These are phyloP conservation scores for Hydrocynus forskahlii DNA, from an alignment of 2,797 vertebrate species.

Conservation along the genomic window DNA sequence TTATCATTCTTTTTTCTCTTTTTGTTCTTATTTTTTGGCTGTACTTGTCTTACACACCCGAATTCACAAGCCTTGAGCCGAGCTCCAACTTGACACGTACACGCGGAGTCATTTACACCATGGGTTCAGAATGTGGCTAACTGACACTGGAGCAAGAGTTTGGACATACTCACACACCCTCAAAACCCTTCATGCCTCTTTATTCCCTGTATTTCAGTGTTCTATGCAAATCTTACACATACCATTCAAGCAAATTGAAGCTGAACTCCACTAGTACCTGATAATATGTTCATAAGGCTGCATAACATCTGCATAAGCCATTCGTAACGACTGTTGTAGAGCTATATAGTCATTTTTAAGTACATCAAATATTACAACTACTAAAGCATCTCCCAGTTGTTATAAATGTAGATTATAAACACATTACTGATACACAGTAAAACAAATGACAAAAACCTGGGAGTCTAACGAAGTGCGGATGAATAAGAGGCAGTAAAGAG, in stretches of 20 bases:
- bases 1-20: too few relatives aligned
- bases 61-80: background rate
- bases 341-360: too few relatives aligned
- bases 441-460: background rate
- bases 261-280: background rate
- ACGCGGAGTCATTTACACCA: constrained; percentile 37
- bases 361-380: too few relatives aligned
- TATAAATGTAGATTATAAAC: background rate
- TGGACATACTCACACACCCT: background rate
- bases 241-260: too few relatives aligned
- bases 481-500: background rate
- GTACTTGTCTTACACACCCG: background rate
- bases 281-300: too few relatives aligned
- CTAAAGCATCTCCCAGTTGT: too few relatives aligned
- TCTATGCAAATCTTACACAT: background rate
- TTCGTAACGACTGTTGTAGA: too few relatives aligned
- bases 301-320: background rate
- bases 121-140: constrained; percentile 40
- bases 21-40: too few relatives aligned
- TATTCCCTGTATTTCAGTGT: background rate
- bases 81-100: background rate
- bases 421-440: too few relatives aligned
- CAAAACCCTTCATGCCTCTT: background rate
- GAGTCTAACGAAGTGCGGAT: background rate
- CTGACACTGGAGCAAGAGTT: constrained; percentile 45